Conservation (phyloP, 2,113 vertebrate genomes). For the Egretta garzetta region DNA sequence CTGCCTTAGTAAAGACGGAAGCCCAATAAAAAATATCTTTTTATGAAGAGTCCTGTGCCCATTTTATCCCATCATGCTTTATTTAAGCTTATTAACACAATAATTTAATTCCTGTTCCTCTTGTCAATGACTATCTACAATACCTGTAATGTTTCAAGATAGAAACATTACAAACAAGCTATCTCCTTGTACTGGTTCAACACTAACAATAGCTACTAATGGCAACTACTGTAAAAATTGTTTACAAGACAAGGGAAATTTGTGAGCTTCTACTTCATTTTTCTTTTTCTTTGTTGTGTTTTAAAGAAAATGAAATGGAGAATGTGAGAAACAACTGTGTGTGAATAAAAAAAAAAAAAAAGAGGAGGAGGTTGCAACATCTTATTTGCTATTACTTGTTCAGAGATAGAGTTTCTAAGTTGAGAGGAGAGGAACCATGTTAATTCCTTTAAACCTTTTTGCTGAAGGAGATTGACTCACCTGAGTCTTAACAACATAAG, state of each 20-base stretch:
- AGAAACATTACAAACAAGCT: not conserved
- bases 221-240: not conserved
- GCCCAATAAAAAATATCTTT: not conserved
- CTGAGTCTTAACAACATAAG: not conserved
- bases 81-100: not conserved
- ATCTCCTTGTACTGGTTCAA: not conserved
- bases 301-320: not conserved
- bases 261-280: not conserved
- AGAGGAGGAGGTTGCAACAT: not conserved
- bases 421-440: accelerated
- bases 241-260: not conserved
- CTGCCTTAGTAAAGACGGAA: not conserved
- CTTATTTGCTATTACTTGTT: not conserved
- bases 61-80: not conserved
- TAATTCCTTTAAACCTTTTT: not conserved
- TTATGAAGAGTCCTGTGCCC: not conserved
- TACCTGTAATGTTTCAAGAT: not conserved
- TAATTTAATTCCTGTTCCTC: not conserved
- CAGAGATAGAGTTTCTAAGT: not conserved
- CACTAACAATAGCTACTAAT: not conserved
- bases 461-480: not conserved
- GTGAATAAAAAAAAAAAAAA: not conserved
- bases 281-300: not conserved
- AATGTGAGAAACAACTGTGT: not conserved
- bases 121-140: not conserved